Percentiles rank a stretch among this genome's conserved stretches.
Evolutionary conservation across 2,888 invertebrate species (phyloP).

Genomic region (Pheosia gnoma): DNA sequence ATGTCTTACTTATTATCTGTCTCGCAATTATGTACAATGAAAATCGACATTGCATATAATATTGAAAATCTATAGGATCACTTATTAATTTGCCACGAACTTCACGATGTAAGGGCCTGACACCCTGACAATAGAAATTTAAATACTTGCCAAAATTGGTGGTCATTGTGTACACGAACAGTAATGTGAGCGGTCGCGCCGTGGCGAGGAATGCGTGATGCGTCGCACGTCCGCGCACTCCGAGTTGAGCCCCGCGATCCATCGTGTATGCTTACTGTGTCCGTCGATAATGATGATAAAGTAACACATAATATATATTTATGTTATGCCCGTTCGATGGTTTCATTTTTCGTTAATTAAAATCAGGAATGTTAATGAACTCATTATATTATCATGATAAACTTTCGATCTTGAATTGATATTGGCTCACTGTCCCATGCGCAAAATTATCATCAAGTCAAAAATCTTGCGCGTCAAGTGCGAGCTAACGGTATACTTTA

Average conservation of each 20-base stretch:
- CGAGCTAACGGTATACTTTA: too few species aligned
- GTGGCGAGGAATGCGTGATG: slow-evolving; percentile 27
- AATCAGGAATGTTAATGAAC: not conserved
- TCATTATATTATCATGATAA: not conserved
- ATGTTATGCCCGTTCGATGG: not conserved
- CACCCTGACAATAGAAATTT: slow-evolving; percentile 7
- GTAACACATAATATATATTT: not conserved
- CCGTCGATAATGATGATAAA: not conserved
- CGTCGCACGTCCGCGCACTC: slow-evolving; percentile 20
- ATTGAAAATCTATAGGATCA: not conserved
- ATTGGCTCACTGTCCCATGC: too few species aligned
- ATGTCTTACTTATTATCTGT: too few species aligned
- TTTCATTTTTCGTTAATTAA: not conserved
- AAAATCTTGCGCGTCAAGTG: too few species aligned
- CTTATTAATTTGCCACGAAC: not conserved
- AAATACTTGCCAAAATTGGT: slow-evolving; percentile 10
- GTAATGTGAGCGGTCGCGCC: slow-evolving; percentile 6
- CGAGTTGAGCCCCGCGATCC: not conserved
- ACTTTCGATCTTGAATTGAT: not conserved
- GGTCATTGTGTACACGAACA: slow-evolving; percentile 1
- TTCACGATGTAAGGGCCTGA: not conserved
- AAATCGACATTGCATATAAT: not conserved
- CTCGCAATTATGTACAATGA: too few species aligned
- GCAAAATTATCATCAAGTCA: too few species aligned
- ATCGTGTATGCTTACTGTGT: not conserved